phyloP scores from a whole-genome alignment of 2,797 vertebrate genomes.

The Pelodytes ibericus region DNA sequence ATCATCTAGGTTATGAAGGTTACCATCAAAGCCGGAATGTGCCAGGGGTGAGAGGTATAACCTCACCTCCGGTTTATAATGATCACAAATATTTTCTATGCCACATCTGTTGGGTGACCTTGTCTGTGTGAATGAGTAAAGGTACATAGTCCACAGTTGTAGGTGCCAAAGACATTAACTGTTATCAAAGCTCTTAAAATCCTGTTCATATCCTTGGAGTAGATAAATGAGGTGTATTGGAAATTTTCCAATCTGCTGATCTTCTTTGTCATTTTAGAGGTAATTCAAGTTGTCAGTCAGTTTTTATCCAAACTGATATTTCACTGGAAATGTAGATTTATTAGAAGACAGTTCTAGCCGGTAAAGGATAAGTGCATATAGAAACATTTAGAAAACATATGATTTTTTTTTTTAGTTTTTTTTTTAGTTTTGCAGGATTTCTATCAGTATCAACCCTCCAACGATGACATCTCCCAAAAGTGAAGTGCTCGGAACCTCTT shows the following conservation, averaged over 20 bases:
- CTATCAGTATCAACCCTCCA: too few species aligned
- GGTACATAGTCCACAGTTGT: conserved; percentile 3
- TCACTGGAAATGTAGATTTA: background rate
- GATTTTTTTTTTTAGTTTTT: too few species aligned
- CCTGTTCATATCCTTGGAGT: conserved; percentile 15
- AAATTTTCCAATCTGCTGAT: background rate
- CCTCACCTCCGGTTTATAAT: conserved; percentile 52
- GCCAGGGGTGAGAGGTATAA: conserved; percentile 48
- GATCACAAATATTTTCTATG: conserved; percentile 30
- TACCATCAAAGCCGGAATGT: conserved; percentile 51
- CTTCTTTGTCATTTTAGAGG: background rate
- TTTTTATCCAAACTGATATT: conserved; percentile 7
- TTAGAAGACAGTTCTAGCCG: too few species aligned
- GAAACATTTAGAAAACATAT: too few species aligned
- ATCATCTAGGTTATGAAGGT: conserved; percentile 21
- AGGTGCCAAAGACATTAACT: conserved; percentile 35
- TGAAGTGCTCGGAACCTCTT: too few species aligned
- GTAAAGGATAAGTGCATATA: too few species aligned
- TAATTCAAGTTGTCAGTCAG: background rate
- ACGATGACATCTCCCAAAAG: too few species aligned
- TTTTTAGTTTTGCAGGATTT: too few species aligned
- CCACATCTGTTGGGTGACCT: conserved; percentile 53
- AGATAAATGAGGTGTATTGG: conserved; percentile 25
- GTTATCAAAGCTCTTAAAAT: conserved; percentile 34
- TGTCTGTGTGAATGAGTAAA: conserved; percentile 32